Evolutionary conservation across 2,888 invertebrate genomes (phyloP), one percentile per base, ranked within the genome.

Genomic region (Nomada lathburiana): DNA sequence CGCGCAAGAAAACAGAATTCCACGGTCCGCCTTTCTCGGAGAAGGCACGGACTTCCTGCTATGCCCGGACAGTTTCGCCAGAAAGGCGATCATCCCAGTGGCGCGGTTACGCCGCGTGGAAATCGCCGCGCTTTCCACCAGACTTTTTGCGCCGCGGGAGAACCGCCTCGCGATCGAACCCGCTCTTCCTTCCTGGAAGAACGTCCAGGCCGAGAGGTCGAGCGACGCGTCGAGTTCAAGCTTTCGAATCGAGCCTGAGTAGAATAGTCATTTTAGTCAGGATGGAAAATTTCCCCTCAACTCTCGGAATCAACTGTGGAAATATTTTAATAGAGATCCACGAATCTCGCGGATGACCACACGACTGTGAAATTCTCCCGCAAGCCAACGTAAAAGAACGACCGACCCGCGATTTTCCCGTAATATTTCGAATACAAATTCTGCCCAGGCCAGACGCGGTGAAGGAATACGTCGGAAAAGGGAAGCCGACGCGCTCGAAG

Each of bases 51-150:
- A 79, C 71, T 80, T 76, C 71, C 80, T 77, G 77, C 67, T 63
- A 77, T 42, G 71, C 71, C 67, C 26, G 52, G 60, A 67, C 62
- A 53, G 75, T 82, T 82, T 80, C 82, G 67, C 70, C 80, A 55
- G 82, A 75, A 80, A 82, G 74, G 65, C 59, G 70, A 82, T 80
- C 81, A 50, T 74, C 65, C 59, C 10, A 55, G 20, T 47, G 77
- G 52, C 53, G 79, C 70, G 64, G 64, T 80, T 78, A 62, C 70
- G 60, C 78, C 44, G 29, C 53, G 79, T 79, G 80, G 80, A 80
- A 80, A 80, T 78, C 75, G 69, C 60, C 53, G 68, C 55, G 68
- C 50, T 80, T 80, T 80, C 80, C 80, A 80, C 59, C 13, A 18
- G 57, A 47, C 59, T 69, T 79, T 78, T 76, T 80, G 64, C 42